Conservation (phyloP, 2,113 vertebrate genomes). For the Rallus limicola region DNA sequence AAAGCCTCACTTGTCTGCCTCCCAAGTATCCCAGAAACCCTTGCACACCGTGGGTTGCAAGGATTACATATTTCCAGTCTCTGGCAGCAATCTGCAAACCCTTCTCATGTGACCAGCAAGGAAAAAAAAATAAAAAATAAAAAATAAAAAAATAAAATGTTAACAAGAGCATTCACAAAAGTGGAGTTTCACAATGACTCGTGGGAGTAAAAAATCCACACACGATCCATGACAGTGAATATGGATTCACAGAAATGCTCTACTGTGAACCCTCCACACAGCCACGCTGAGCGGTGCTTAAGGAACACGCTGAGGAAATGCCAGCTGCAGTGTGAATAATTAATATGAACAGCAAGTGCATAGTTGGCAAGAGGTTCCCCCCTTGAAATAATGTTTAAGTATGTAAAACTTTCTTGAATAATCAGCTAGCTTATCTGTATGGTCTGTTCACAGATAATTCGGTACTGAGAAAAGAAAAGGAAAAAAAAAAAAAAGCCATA, state of each 20-base stretch:
- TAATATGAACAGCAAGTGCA: conserved; percentile 29
- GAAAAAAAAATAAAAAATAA: background rate
- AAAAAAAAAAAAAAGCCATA: background rate
- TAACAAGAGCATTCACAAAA: background rate
- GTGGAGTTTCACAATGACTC: conserved; percentile 11
- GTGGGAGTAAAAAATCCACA: conserved; percentile 16
- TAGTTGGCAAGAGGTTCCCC: conserved; percentile 22
- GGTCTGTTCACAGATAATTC: conserved; percentile 27
- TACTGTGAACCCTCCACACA: background rate
- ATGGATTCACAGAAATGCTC: background rate
- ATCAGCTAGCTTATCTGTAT: background rate
- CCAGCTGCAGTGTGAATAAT: conserved; percentile 52
- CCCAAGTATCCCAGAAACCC: conserved; percentile 29
- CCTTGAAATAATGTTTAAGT: background rate
- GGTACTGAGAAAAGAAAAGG: background rate
- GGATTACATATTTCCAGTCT: conserved; percentile 49
- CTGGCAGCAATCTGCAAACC: conserved; percentile 39
- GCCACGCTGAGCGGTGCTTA: background rate
- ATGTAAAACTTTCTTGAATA: conserved; percentile 12
- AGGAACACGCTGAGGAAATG: conserved; percentile 10
- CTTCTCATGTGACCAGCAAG: conserved; percentile 31
- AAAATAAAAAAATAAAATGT: background rate
- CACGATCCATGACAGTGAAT: background rate
- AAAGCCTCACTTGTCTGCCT: conserved; percentile 25
- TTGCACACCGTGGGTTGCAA: background rate